Percentiles rank a stretch among this genome's conserved stretches.
These are phyloP conservation scores for Cheilosia urbana DNA, from an alignment of 2,888 invertebrate species.

Conservation along the genomic window DNA sequence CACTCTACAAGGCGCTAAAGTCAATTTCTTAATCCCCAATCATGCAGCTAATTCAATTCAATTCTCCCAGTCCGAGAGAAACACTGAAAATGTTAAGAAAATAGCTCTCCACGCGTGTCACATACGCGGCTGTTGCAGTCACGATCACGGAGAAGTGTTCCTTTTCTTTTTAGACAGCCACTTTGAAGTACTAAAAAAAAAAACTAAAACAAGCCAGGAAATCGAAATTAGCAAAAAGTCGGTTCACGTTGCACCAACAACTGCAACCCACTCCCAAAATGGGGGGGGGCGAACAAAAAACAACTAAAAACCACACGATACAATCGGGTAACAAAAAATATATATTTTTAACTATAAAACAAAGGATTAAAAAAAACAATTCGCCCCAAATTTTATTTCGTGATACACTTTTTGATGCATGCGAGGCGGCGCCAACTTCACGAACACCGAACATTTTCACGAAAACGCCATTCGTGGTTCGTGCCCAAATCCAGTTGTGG, in stretches of 20 bases:
- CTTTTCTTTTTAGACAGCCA: slow-evolving; percentile 15
- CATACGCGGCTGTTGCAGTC: slow-evolving; percentile 34
- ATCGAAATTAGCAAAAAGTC: slow-evolving; percentile 61
- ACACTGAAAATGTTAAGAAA: slow-evolving; percentile 6
- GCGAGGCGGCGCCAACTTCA: slow-evolving; percentile 73
- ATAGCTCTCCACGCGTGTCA: slow-evolving; percentile 44
- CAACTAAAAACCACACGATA: neutral
- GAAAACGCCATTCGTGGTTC: slow-evolving; percentile 36
- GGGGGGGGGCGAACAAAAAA: neutral
- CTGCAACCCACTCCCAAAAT: neutral
- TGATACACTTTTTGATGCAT: slow-evolving; percentile 71
- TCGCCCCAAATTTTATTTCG: slow-evolving; percentile 66
- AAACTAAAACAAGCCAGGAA: slow-evolving; percentile 55
- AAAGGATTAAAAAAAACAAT: slow-evolving; percentile 54
- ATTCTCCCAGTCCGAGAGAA: neutral
- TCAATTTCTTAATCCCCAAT: slow-evolving; percentile 26
- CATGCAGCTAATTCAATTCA: slow-evolving; percentile 27
- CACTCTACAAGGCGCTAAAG: slow-evolving; percentile 21
- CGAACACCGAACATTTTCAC: slow-evolving; percentile 49
- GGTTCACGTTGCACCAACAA: slow-evolving; percentile 31
- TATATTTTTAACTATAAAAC: neutral
- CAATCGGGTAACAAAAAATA: slow-evolving; percentile 1
- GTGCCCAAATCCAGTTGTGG: neutral
- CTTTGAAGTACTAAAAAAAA: neutral
- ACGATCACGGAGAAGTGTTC: slow-evolving; percentile 12